Percentiles rank a stretch among this genome's conserved stretches.
Evolutionary conservation across 1,140 invertebrate species (phyloP).

Genomic region (Ganaspis sp.): DNA sequence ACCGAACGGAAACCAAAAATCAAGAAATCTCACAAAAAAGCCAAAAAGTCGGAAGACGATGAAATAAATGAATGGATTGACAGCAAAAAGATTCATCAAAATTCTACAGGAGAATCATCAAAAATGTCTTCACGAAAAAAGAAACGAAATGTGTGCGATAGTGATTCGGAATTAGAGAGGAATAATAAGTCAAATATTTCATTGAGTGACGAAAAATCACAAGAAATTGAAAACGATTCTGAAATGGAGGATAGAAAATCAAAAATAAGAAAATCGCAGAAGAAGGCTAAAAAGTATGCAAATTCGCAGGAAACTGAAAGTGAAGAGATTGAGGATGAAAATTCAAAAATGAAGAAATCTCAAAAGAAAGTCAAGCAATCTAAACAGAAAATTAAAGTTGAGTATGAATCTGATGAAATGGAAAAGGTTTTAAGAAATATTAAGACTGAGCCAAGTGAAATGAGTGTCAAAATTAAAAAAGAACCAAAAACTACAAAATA

Average conservation of each 20-base stretch:
- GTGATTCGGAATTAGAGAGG: too few relatives aligned
- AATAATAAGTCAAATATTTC: background rate
- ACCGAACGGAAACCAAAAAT: background rate
- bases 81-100: too few relatives aligned
- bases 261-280: background rate
- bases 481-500: background rate
- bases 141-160: too few relatives aligned
- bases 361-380: background rate
- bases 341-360: background rate
- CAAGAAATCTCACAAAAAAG: background rate
- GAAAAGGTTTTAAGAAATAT: slow-evolving; percentile 17
- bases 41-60: slow-evolving; percentile 23
- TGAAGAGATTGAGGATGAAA: background rate
- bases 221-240: background rate
- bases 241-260: background rate
- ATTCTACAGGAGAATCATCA: too few relatives aligned
- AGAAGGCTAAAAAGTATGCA: background rate
- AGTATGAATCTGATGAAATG: background rate
- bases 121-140: too few relatives aligned
- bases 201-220: background rate
- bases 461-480: slow-evolving; percentile 30
- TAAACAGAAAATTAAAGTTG: background rate
- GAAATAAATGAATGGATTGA: background rate
- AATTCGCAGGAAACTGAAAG: background rate
- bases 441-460: slow-evolving; percentile 31